A percentile compares a stretch with the other conserved stretches of the same genome.
These are phyloP conservation scores for Cepphus grylle DNA, from an alignment of 2,113 vertebrate species.

Conservation along the genomic window DNA sequence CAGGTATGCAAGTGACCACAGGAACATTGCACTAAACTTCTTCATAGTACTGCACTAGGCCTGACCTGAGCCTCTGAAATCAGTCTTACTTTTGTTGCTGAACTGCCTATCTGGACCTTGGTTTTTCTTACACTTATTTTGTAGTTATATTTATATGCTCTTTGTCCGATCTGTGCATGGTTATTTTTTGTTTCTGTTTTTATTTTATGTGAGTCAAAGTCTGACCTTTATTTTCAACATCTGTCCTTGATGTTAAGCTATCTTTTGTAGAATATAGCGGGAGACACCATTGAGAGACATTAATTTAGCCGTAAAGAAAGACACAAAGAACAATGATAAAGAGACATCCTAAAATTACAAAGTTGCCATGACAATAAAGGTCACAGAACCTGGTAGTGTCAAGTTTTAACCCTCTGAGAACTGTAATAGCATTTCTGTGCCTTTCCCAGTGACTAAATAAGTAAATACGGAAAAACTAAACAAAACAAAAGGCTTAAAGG, in stretches of 20 bases:
- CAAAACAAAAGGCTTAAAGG: conserved; percentile 67
- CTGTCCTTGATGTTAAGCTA: conserved; percentile 82
- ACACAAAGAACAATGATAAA: conserved; percentile 85
- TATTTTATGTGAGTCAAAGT: conserved; percentile 88
- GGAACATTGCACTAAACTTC: conserved; percentile 89
- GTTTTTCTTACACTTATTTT: conserved; percentile 91
- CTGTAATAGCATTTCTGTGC: conserved; percentile 89
- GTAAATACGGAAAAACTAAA: conserved; percentile 15
- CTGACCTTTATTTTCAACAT: conserved; percentile 88
- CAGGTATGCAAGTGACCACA: conserved; percentile 84
- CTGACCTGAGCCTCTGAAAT: conserved; percentile 92
- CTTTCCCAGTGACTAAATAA: conserved; percentile 78
- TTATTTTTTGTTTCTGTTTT: conserved; percentile 73
- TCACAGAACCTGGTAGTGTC: conserved; percentile 78
- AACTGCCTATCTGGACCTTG: conserved; percentile 93
- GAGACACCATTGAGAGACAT: conserved; percentile 79
- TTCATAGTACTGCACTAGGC: conserved; percentile 92
- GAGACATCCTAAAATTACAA: conserved; percentile 87
- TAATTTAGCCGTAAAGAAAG: conserved; percentile 81
- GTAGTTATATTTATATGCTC: conserved; percentile 86
- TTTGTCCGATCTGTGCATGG: conserved; percentile 83
- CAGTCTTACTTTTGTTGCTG: conserved; percentile 89
- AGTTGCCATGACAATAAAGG: conserved; percentile 92
- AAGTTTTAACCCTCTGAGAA: conserved; percentile 86
- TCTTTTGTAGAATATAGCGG: conserved; percentile 85